Conservation (phyloP, 1,140 invertebrate genomes). For the Hermetia illucens region DNA sequence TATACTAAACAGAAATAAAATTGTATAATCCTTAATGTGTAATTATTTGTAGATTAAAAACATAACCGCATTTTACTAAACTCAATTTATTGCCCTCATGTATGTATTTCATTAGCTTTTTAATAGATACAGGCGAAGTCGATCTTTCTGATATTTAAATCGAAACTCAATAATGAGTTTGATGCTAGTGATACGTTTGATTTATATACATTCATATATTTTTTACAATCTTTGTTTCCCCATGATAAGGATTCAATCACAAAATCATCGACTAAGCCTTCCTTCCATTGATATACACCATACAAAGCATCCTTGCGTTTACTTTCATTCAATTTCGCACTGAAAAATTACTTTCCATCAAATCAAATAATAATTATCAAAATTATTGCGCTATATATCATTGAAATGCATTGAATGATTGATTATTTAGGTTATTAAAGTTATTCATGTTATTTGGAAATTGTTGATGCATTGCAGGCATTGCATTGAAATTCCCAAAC, state of each 20-base stretch:
- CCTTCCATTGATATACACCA: no score
- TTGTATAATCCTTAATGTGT: background rate
- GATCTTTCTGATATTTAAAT: background rate
- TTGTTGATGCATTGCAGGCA: constrained; percentile 8
- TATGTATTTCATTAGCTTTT: background rate
- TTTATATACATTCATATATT: background rate
- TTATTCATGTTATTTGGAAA: constrained; percentile 15
- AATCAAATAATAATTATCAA: constrained; percentile 7
- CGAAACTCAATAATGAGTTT: background rate
- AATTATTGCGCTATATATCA: constrained; percentile 29
- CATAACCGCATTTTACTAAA: background rate
- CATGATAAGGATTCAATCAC: no score
- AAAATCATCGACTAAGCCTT: no score
- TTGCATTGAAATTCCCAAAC: constrained; percentile 25
- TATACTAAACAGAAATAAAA: no score
- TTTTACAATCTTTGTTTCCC: background rate
- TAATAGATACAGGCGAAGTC: no score
- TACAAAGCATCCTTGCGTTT: no score
- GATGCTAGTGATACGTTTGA: background rate
- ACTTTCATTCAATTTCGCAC: no score
- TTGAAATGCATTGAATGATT: constrained; percentile 33
- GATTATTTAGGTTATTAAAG: constrained; percentile 11
- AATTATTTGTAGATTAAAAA: background rate
- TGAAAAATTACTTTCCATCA: no score
- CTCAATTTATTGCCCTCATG: background rate